Percentiles rank a stretch among this genome's conserved stretches.
Conservation (phyloP, 2,797 vertebrate genomes). For the Sebastiscus albofasciatus region DNA sequence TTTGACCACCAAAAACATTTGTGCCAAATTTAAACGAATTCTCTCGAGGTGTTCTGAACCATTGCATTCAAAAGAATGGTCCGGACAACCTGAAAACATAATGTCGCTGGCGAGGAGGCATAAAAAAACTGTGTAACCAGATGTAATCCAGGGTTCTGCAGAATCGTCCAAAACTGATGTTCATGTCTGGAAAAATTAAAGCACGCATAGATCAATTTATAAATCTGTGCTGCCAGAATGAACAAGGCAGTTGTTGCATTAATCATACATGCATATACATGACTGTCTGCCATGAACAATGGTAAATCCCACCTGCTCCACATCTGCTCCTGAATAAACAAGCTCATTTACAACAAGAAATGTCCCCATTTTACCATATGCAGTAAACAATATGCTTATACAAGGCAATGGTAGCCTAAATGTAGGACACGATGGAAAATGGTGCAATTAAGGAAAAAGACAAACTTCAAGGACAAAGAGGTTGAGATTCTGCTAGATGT, state of each 20-base stretch:
- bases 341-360: not conserved
- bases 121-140: not conserved
- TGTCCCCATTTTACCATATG: not conserved
- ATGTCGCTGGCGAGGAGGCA: not conserved
- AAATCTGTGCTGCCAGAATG: not conserved
- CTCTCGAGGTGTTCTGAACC: not conserved
- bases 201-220: not conserved
- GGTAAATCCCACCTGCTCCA: not conserved
- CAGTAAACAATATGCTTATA: not conserved
- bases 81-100: too few relatives aligned
- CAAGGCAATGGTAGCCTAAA: not conserved
- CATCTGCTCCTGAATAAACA: not conserved
- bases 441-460: not conserved
- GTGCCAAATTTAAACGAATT: not conserved
- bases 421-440: not conserved
- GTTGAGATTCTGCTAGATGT: not conserved
- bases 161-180: not conserved
- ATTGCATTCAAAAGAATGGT: not conserved
- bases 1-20: not conserved
- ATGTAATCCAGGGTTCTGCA: not conserved
- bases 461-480: not conserved
- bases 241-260: not conserved
- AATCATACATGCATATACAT: not conserved
- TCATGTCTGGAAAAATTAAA: not conserved
- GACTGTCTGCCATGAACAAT: not conserved